A percentile compares a stretch with the other conserved stretches of the same genome.
phyloP scores from a whole-genome alignment of 1,140 invertebrate genomes.

The Trichoplusia ni region DNA sequence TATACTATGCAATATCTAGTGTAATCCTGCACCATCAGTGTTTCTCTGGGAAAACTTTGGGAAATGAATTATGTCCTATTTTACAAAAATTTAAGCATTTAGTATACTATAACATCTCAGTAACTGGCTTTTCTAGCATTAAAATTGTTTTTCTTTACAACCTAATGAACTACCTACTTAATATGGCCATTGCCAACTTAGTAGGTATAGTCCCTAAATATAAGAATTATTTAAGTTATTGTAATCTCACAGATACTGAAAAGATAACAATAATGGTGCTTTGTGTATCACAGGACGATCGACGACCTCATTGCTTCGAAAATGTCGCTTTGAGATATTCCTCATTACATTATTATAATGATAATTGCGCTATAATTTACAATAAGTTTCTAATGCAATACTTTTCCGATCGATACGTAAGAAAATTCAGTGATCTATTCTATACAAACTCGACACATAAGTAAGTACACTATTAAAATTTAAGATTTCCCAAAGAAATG shows the following conservation, averaged over 20 bases:
- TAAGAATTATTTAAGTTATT: constrained; percentile 21
- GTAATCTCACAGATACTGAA: constrained; percentile 8
- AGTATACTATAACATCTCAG: constrained; percentile 2
- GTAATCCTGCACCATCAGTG: constrained; percentile 3
- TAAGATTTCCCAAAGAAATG: constrained; percentile 71
- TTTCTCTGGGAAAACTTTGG: constrained; percentile 12
- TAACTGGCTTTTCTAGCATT: constrained; percentile 7
- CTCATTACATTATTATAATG: constrained; percentile 3
- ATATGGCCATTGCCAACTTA: not conserved
- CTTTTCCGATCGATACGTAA: constrained; percentile 21
- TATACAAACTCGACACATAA: constrained; percentile 53
- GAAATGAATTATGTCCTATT: not conserved
- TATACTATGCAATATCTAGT: constrained; percentile 27
- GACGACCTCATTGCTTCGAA: constrained; percentile 13
- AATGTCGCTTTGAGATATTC: constrained; percentile 5
- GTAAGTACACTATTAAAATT: constrained; percentile 41
- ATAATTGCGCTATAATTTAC: constrained; percentile 25
- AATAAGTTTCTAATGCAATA: constrained; percentile 21
- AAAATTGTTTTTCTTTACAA: constrained; percentile 9
- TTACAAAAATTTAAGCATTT: constrained; percentile 5
- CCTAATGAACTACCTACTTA: constrained; percentile 24
- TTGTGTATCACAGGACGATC: constrained; percentile 25
- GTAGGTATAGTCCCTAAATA: constrained; percentile 4
- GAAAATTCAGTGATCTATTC: constrained; percentile 36
- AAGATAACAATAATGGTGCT: constrained; percentile 29